A percentile compares a stretch with the other conserved stretches of the same genome.
Conservation (phyloP, 1,140 invertebrate species). For the Oscheius sp. region DNA sequence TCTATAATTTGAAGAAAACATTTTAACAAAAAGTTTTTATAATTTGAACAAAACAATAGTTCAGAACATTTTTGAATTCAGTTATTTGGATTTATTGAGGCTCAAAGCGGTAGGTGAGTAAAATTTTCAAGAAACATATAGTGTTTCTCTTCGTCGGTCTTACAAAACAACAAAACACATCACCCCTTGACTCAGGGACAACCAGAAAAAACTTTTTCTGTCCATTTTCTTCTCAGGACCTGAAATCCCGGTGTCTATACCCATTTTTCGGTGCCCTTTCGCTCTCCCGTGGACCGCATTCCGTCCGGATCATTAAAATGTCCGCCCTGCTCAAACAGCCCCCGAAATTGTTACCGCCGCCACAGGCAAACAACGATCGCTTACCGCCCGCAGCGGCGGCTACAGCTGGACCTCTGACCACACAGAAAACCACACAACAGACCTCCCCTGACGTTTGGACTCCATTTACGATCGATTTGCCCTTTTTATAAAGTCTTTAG, state of each 20-base stretch:
- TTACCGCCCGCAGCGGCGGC: neutral
- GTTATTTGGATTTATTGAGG: too few relatives aligned
- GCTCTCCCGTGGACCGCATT: neutral
- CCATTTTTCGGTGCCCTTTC: too few relatives aligned
- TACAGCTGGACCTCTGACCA: neutral
- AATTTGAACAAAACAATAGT: too few relatives aligned
- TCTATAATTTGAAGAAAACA: too few relatives aligned
- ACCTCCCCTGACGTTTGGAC: neutral
- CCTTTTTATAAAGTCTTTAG: too few relatives aligned
- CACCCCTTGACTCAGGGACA: neutral
- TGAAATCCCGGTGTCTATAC: neutral
- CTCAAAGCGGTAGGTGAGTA: too few relatives aligned
- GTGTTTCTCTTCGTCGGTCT: neutral
- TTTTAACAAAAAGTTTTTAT: too few relatives aligned
- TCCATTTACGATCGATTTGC: neutral
- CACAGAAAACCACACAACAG: neutral
- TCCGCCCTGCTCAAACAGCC: neutral
- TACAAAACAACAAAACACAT: neutral
- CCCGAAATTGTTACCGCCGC: slow-evolving; percentile 4
- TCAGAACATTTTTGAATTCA: too few relatives aligned
- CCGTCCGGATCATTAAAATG: too few relatives aligned
- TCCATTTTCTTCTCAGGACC: neutral
- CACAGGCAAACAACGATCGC: slow-evolving; percentile 11
- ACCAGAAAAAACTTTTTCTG: too few relatives aligned
- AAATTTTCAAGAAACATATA: neutral